Conservation (phyloP, 2,113 vertebrate genomes). For the Halichoeres trimaculatus region DNA sequence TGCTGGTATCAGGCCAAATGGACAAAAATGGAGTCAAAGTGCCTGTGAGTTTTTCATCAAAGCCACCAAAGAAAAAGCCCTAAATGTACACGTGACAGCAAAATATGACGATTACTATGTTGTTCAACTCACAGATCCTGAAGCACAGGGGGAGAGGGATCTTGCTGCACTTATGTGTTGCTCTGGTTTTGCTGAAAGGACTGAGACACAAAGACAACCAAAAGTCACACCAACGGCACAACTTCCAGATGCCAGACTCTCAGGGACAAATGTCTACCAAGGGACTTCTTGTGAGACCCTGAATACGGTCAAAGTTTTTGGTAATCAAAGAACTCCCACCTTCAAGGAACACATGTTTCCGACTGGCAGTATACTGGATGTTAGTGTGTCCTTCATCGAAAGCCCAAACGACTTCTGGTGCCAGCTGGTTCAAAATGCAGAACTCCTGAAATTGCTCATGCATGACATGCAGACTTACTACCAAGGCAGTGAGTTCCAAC, state of each 20-base stretch:
- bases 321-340: constrained; percentile 25
- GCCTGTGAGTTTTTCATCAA: constrained; percentile 86
- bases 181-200: constrained; percentile 79
- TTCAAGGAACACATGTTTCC: constrained; percentile 82
- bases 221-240: constrained; percentile 15
- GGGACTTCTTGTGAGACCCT: constrained; percentile 8
- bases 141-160: constrained; percentile 82
- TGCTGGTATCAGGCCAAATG: constrained; percentile 80
- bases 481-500: constrained; percentile 67
- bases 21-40: constrained; percentile 83
- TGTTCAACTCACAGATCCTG: constrained; percentile 85
- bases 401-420: constrained; percentile 94
- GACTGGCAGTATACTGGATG: constrained; percentile 89
- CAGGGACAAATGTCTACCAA: background rate
- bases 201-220: constrained; percentile 55
- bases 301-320: background rate
- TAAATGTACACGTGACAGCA: constrained; percentile 82
- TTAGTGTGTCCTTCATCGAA: constrained; percentile 85
- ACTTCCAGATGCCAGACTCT: constrained; percentile 7
- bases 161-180: constrained; percentile 83
- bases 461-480: constrained; percentile 89
- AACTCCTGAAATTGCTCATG: constrained; percentile 85
- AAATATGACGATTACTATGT: constrained; percentile 76
- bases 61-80: constrained; percentile 83
- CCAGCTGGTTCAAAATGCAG: constrained; percentile 81